phyloP scores from a whole-genome alignment of 53 echinoderm and acorn worm genomes.

The Temnopleurus reevesii region DNA sequence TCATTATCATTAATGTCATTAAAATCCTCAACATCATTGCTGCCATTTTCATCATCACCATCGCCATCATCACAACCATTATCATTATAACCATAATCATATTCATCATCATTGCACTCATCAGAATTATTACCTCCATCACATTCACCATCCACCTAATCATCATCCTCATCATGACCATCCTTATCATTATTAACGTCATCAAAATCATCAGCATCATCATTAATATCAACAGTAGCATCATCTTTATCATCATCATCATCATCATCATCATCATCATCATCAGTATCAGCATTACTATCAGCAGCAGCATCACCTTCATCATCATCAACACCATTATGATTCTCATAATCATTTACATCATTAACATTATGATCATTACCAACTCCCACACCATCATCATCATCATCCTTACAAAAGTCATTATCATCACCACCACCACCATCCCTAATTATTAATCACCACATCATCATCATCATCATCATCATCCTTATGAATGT shows the following conservation, averaged over 20 bases:
- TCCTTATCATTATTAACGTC: neutral
- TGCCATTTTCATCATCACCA: neutral
- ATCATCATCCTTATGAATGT: too few species aligned
- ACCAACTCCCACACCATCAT: neutral
- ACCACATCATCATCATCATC: neutral
- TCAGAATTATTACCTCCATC: too few species aligned
- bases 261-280: neutral
- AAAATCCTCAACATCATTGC: neutral
- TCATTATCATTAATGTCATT: too few species aligned
- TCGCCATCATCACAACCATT: neutral
- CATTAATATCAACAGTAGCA: neutral
- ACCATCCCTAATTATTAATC: neutral
- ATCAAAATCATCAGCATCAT: neutral
- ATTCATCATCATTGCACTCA: too few species aligned
- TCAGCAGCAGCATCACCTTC: conserved; percentile 54
- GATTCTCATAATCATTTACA: conserved; percentile 39
- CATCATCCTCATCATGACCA: neutral
- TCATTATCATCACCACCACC: neutral
- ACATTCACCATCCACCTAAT: neutral
- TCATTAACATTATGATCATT: neutral
- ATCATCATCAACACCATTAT: conserved; percentile 29
- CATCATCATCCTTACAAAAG: neutral
- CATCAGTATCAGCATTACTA: conserved; percentile 36
- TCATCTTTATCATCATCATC: neutral
- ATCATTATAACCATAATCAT: too few species aligned